phyloP scores from a whole-genome alignment of 2,888 invertebrate genomes.

The Cylloceria caligata region DNA sequence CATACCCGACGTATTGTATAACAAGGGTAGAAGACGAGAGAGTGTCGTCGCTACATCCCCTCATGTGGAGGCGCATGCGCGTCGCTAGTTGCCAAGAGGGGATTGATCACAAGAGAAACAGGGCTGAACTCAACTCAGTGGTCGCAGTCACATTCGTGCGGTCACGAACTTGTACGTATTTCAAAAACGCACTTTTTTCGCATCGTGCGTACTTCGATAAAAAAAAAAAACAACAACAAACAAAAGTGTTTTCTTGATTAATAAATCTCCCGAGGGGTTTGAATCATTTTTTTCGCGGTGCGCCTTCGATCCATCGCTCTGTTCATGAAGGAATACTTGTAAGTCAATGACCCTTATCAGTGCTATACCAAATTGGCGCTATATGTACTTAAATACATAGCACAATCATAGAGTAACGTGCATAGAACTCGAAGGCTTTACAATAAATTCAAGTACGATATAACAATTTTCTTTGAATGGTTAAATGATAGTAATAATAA shows the following conservation, averaged over 20 bases:
- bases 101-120: conserved; percentile 68
- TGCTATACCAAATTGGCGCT: conserved; percentile 20
- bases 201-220: conserved; percentile 24
- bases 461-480: no score
- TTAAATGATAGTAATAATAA: no score
- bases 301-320: conserved; percentile 20
- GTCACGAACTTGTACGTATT: conserved; percentile 56
- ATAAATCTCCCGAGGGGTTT: neutral
- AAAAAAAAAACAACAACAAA: conserved; percentile 17
- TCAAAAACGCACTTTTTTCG: conserved; percentile 23
- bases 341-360: conserved; percentile 65
- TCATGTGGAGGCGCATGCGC: conserved; percentile 65
- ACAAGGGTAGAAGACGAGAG: neutral
- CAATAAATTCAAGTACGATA: no score
- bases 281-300: neutral
- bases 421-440: neutral
- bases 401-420: neutral
- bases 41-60: neutral
- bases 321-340: conserved; percentile 61
- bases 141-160: conserved; percentile 61
- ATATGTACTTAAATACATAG: neutral
- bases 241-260: neutral
- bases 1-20: conserved; percentile 15
- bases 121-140: conserved; percentile 62
- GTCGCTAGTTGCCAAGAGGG: conserved; percentile 58